Evolutionary conservation across 2,888 invertebrate genomes (phyloP).

Genomic region (Leucophenga maculata): DNA sequence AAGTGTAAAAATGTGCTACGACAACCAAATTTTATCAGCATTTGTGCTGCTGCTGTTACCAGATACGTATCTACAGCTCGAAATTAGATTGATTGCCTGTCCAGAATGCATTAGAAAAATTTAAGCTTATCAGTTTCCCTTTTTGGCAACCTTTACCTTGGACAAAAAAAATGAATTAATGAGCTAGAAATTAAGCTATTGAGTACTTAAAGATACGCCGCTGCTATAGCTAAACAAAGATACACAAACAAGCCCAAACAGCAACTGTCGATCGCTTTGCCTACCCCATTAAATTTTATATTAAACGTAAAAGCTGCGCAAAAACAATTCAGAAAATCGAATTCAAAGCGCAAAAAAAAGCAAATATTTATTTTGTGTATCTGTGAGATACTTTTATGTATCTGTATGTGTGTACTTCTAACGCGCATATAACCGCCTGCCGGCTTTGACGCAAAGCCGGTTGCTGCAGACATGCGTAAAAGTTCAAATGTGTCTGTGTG

Average conservation of each 20-base stretch:
- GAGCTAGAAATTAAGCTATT: background rate
- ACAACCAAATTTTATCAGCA: no score
- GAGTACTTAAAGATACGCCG: background rate
- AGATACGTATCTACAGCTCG: no score
- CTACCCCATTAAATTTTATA: constrained; percentile 68
- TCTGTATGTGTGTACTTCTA: constrained; percentile 39
- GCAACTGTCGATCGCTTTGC: constrained; percentile 50
- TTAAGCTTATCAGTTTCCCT: background rate
- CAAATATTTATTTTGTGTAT: constrained; percentile 1
- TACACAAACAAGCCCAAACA: constrained; percentile 5
- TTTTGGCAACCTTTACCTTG: constrained; percentile 22
- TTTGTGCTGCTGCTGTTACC: no score
- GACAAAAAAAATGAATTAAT: constrained; percentile 25
- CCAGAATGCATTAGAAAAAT: background rate
- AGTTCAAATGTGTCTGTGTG: constrained; percentile 30
- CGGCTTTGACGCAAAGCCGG: constrained; percentile 48
- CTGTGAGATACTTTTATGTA: constrained; percentile 25
- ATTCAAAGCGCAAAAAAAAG: background rate
- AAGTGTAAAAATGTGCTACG: no score
- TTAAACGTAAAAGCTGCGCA: constrained; percentile 47
- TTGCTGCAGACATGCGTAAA: constrained; percentile 59
- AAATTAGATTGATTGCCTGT: constrained; percentile 7
- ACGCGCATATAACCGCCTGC: background rate
- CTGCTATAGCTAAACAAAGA: background rate
- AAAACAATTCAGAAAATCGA: background rate